Evolutionary conservation across 2,797 vertebrate species (phyloP).

Genomic region (Tapirus indicus): DNA sequence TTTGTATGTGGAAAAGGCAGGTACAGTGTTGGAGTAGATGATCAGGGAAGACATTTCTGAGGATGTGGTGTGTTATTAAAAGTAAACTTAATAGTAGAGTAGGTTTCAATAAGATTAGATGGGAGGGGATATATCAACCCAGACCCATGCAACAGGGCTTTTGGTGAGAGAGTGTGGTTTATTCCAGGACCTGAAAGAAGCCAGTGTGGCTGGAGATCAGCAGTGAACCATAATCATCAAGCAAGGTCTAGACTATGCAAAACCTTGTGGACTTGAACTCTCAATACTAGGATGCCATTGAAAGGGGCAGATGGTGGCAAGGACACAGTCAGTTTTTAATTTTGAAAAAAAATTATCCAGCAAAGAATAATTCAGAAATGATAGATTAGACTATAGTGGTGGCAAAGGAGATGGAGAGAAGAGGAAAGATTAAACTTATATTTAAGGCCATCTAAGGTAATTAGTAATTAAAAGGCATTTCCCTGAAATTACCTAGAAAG

Average conservation of each 20-base stretch:
- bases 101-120: background rate
- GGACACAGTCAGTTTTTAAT: background rate
- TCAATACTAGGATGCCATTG: background rate
- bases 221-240: background rate
- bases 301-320: background rate
- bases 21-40: background rate
- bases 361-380: background rate
- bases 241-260: background rate
- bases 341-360: background rate
- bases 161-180: background rate
- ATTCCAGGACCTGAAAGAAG: background rate
- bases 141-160: background rate
- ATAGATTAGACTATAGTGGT: background rate
- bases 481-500: background rate
- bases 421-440: background rate
- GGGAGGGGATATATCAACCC: background rate
- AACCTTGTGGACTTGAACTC: background rate
- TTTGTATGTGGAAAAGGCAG: background rate
- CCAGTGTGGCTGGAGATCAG: background rate
- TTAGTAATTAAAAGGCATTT: background rate
- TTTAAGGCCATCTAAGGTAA: background rate
- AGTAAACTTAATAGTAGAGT: background rate
- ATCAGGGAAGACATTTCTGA: background rate
- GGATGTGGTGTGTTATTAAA: background rate
- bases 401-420: background rate